These are phyloP conservation scores for Cephus pulcher DNA, from an alignment of 2,888 invertebrate species.

Conservation along the genomic window DNA sequence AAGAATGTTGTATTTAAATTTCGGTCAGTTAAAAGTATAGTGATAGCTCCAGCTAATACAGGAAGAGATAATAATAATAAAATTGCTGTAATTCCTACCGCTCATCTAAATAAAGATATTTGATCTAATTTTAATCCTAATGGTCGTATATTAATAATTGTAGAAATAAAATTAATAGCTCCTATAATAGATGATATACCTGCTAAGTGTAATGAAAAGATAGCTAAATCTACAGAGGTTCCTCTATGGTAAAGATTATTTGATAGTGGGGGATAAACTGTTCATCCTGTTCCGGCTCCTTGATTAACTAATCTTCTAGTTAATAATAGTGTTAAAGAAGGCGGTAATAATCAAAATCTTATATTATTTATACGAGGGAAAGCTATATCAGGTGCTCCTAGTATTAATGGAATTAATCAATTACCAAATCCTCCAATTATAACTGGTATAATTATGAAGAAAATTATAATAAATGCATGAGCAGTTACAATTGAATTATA, in stretches of 20 bases:
- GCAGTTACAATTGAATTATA: slow-evolving; percentile 84
- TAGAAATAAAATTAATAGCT: too few species aligned
- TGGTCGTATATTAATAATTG: too few species aligned
- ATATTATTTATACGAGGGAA: slow-evolving; percentile 88
- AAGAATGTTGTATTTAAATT: slow-evolving; percentile 76
- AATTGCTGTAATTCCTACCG: slow-evolving; percentile 76
- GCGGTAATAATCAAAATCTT: slow-evolving; percentile 84
- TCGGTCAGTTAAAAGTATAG: slow-evolving; percentile 82
- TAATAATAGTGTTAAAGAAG: slow-evolving; percentile 75
- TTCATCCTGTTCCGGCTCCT: slow-evolving; percentile 84
- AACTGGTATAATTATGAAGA: slow-evolving; percentile 80
- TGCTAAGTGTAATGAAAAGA: too few species aligned
- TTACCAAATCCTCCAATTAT: slow-evolving; percentile 88
- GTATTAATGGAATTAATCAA: slow-evolving; percentile 81
- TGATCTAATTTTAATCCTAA: slow-evolving; percentile 73
- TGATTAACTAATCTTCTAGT: slow-evolving; percentile 76
- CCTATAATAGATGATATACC: too few species aligned
- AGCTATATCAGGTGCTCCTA: slow-evolving; percentile 84
- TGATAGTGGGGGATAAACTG: slow-evolving; percentile 80
- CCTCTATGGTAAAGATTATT: too few species aligned
- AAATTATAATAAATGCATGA: slow-evolving; percentile 87
- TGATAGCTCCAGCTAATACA: slow-evolving; percentile 83
- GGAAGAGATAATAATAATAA: slow-evolving; percentile 77
- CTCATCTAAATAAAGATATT: slow-evolving; percentile 80
- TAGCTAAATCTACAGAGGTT: too few species aligned